Base-by-base conservation (phyloP, 2,888 invertebrate species). In the Julus scandinavius region DNA sequence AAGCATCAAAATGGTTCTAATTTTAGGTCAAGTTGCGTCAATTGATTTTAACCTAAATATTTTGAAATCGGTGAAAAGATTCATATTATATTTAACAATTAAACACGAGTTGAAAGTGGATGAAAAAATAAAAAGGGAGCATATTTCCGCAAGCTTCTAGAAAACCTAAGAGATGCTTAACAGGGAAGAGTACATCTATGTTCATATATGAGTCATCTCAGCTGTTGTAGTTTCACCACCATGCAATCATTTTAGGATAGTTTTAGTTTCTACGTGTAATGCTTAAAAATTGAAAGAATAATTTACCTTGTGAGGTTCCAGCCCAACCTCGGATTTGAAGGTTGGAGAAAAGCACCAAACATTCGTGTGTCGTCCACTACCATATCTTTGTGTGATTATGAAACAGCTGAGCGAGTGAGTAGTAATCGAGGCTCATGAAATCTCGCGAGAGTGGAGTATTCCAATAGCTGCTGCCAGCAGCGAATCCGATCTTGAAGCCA, bases 321-420 rank as follows among this genome's bases (percentile, higher is more conserved):
- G 38, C 80, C 80, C 80, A 80, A 80, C 80, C 80, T 80, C 80
- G 80, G 80, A 38, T 80, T 80, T 38, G 80, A 80, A 80, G 80
- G 80, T 80, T 80, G 80, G 80, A 80, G 80, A 40, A 80, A 80
- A 80, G 80, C 80, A 80, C 80, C 38, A 80, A 80, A 80, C 80
- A 80, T 80, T 80, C 80, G 80, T 80, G 80, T 80, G 80, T 80
- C 80, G 80, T 80, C 80, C 80, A 40, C 80, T 80, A 80, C 80
- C 80, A 80, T 80, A 80, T 80, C 80, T 80, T 38, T 40, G 80
- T 80, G 13, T 38, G 80, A 80, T 54, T 80, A 80, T 80, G 80
- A 80, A 80, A 80, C 80, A 80, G 80, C 80, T 80, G 80, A 80
- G 80, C 38, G 80, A 80, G 80, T 80, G 80, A 38, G 80, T 38